Percentiles rank a stretch among this genome's conserved stretches.
Conservation (phyloP, 2,113 vertebrate genomes). For the Trogon melanurus region DNA sequence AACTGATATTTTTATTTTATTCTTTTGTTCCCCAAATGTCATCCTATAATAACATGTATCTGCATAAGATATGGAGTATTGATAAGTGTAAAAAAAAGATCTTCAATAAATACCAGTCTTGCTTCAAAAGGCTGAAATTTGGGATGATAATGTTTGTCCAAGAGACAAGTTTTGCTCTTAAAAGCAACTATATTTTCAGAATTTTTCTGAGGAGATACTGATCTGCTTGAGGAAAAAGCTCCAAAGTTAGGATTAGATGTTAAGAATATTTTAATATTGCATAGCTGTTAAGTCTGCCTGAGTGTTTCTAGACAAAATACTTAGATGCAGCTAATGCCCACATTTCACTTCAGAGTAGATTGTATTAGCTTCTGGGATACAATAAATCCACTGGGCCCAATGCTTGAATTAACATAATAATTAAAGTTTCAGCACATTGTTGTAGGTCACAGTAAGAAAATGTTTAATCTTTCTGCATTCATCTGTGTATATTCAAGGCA, state of each 20-base stretch:
- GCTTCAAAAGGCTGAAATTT: neutral
- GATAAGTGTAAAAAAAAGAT: neutral
- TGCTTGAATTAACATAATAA: constrained; percentile 71
- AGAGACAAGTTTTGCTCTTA: neutral
- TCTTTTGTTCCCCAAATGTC: fast-evolving
- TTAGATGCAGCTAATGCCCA: neutral
- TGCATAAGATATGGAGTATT: neutral
- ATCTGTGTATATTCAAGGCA: constrained; percentile 51
- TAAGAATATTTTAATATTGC: neutral
- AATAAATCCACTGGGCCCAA: constrained; percentile 36
- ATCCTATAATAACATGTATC: neutral
- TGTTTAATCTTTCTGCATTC: constrained; percentile 69
- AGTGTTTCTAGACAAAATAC: neutral
- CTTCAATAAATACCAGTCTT: neutral
- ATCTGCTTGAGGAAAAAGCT: neutral
- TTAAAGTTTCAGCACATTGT: constrained; percentile 63
- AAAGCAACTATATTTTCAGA: neutral
- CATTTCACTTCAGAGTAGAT: constrained; percentile 2
- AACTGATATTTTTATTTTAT: neutral
- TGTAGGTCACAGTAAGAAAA: constrained; percentile 59
- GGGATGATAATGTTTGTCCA: neutral
- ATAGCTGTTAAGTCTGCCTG: neutral
- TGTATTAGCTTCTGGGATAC: constrained; percentile 40
- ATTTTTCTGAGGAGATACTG: neutral
- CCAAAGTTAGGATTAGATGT: neutral